Base-by-base conservation (phyloP, 2,888 invertebrate genomes). In the Hydroisotoma schaefferi region DNA sequence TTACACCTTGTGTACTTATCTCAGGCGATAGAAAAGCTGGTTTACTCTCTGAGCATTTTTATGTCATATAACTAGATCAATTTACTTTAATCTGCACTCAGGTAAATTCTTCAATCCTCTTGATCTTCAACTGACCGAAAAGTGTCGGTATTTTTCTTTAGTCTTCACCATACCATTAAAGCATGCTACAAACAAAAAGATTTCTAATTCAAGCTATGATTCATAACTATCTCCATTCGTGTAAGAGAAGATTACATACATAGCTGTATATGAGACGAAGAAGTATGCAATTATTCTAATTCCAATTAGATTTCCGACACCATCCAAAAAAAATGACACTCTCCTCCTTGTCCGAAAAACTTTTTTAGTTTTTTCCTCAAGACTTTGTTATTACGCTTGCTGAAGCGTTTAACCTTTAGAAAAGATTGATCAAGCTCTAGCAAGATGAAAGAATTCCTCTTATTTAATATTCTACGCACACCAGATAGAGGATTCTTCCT, bases 1-100 rank as follows among this genome's bases (percentile, higher is more conserved):
- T n/a, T 28, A 52, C 51, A 52, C 51, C 51, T 52, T 52, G 29
- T 52, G 37, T 52, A 23, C 51, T 52, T 52, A 46, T 46, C 26
- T 25, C 12, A n/a, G n/a, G n/a, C n/a, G n/a, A n/a, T n/a, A n/a
- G n/a, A 46, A 22, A 46, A 46, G 23, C 15, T 23, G 26, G 3
- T 23, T 22, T 46, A 6, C 43, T 46, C 46, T 25, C 23, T n/a
- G n/a, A n/a, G n/a, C 46, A 23, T 46, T 46, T 10, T 22, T 25
- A 23, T 46, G 8, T 3, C 23, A 5, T 6, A 46, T 46, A 46
- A 18, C 22, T 23, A 25, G 26, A 46, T 46, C 46, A 46, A 23
- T 40, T 15, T 5, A 40, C 40, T 40, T 46, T 25, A 46, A 23
- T 40, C n/a, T 5, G 20, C 40, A 18, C 40, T 8, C 8, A 40